Evolutionary conservation across 1,140 invertebrate genomes (phyloP).

Genomic region (Samia ricini): DNA sequence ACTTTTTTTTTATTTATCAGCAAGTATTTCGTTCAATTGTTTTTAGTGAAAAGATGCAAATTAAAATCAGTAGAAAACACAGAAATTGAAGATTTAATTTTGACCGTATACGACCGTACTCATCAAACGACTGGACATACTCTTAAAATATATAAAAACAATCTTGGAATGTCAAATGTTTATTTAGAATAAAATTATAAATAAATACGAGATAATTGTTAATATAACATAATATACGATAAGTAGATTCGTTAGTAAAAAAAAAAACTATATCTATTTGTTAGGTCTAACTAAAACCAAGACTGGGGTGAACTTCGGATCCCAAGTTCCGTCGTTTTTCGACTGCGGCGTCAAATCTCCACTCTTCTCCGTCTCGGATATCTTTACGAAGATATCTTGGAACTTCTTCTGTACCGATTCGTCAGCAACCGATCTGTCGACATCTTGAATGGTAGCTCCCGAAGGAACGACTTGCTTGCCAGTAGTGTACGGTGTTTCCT

Average conservation of each 20-base stretch:
- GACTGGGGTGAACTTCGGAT: constrained; percentile 53
- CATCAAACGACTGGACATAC: no score
- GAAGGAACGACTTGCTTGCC: constrained; percentile 54
- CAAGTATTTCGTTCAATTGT: no score
- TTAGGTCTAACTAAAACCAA: constrained; percentile 52
- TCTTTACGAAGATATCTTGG: constrained; percentile 49
- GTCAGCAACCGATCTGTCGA: constrained; percentile 40
- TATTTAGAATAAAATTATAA: constrained; percentile 4
- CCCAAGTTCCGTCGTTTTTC: constrained; percentile 51
- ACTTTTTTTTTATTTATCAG: no score
- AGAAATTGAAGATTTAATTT: no score
- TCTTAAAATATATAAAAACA: background rate
- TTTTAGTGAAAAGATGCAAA: no score
- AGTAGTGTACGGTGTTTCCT: constrained; percentile 62
- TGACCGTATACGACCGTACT: no score
- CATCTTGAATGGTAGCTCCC: constrained; percentile 47
- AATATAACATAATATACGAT: background rate
- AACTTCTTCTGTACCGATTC: constrained; percentile 42
- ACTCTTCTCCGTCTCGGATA: constrained; percentile 48
- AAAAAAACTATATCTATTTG: constrained; percentile 25
- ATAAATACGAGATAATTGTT: background rate
- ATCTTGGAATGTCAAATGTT: background rate
- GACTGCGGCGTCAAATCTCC: constrained; percentile 54
- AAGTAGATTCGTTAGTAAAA: background rate
- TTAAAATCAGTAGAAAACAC: no score